A percentile compares a stretch with the other conserved stretches of the same genome.
Conservation (phyloP, 2,113 vertebrate species). For the Xenopus tropicalis region UCB_Xtro_10.0 CM004451.2:78432001-78432500, state of each 20-base stretch:
- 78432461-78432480: too few relatives aligned
- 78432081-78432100: conserved; percentile 89
- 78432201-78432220: conserved; percentile 98
- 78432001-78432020: conserved; percentile 72
- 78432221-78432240: conserved; percentile 99
- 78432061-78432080: conserved; percentile 80
- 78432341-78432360: neutral
- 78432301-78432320: conserved; percentile 67
- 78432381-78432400: neutral
- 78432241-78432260: conserved; percentile 97
- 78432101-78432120: conserved; percentile 85
- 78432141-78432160: conserved; percentile 82
- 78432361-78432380: neutral
- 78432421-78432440: neutral
- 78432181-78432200: conserved; percentile 95
- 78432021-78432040: conserved; percentile 67
- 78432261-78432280: conserved; percentile 84
- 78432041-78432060: conserved; percentile 83
- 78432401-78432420: neutral
- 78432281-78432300: conserved; percentile 74
- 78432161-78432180: conserved; percentile 87
- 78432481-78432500: too few relatives aligned
- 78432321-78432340: conserved; percentile 50
- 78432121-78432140: conserved; percentile 81
- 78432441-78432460: too few relatives aligned